A percentile compares a stretch with the other conserved stretches of the same genome.
Conservation (phyloP, 2,113 vertebrate genomes). For the Lycaon pictus region DNA sequence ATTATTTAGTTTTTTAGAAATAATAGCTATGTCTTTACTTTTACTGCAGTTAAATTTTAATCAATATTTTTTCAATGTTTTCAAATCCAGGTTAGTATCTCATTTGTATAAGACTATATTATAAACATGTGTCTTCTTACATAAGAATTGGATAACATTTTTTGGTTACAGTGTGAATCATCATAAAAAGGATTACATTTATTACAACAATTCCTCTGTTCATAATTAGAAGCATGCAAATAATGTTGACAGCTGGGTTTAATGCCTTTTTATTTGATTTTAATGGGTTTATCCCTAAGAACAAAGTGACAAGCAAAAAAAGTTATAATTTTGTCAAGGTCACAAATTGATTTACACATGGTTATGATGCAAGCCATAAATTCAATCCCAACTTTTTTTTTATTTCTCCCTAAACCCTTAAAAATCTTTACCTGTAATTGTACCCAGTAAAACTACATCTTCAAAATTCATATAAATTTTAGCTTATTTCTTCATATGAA, state of each 20-base stretch:
- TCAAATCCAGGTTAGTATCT: neutral
- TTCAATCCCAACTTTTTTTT: neutral
- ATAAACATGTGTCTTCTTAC: neutral
- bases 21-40: neutral
- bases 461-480: neutral
- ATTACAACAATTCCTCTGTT: slow-evolving; percentile 58
- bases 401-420: neutral
- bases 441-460: neutral
- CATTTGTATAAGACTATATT: neutral
- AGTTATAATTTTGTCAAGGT: slow-evolving; percentile 68
- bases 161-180: slow-evolving; percentile 26
- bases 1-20: neutral
- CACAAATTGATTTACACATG: slow-evolving; percentile 67
- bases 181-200: slow-evolving; percentile 60
- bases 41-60: neutral
- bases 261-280: slow-evolving; percentile 77
- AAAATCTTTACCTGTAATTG: neutral
- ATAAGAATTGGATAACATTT: neutral
- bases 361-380: slow-evolving; percentile 33
- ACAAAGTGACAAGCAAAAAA: slow-evolving; percentile 68
- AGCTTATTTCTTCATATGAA: neutral
- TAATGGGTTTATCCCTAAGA: slow-evolving; percentile 70
- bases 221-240: slow-evolving; percentile 76
- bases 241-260: slow-evolving; percentile 72
- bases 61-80: neutral